phyloP scores from a whole-genome alignment of 1,140 invertebrate species.

The Branchinecta lindahli region DNA sequence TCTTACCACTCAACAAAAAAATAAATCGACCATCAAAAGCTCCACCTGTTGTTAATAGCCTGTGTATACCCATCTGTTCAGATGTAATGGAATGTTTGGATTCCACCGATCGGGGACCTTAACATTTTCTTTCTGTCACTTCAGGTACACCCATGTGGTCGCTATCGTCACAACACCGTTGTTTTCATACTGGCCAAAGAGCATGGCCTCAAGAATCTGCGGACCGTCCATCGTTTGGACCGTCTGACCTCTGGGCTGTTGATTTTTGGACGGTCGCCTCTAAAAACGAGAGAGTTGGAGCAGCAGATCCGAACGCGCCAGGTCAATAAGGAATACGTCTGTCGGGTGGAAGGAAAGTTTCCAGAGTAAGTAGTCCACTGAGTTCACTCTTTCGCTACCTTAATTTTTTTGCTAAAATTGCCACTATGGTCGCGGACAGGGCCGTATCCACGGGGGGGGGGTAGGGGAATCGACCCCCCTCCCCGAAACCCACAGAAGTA shows the following conservation, averaged over 20 bases:
- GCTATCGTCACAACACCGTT: conserved; percentile 89
- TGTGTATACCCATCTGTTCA: too few relatives aligned
- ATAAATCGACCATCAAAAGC: too few relatives aligned
- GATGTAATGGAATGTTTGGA: too few relatives aligned
- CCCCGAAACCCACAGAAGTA: too few relatives aligned
- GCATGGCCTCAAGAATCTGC: conserved; percentile 77
- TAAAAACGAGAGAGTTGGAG: conserved; percentile 80
- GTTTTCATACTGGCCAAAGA: conserved; percentile 93
- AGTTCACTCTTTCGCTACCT: background rate
- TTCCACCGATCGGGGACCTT: too few relatives aligned
- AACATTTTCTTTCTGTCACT: too few relatives aligned
- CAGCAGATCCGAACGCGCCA: conserved; percentile 79
- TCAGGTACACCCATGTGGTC: conserved; percentile 88
- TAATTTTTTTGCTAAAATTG: background rate
- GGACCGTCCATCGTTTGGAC: conserved; percentile 81
- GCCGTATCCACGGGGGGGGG: too few relatives aligned
- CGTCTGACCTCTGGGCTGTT: conserved; percentile 84
- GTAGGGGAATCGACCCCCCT: too few relatives aligned
- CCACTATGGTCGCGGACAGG: conserved; percentile 1
- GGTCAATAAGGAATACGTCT: conserved; percentile 92
- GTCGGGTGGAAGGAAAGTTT: conserved; percentile 88
- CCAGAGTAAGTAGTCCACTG: conserved; percentile 63
- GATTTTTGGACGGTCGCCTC: conserved; percentile 78
- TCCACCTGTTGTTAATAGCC: too few relatives aligned
- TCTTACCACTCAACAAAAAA: too few relatives aligned